Evolutionary conservation across 1,140 invertebrate species (phyloP), one percentile per base, ranked within the genome.

Genomic region (Danaus melanippus): DNA sequence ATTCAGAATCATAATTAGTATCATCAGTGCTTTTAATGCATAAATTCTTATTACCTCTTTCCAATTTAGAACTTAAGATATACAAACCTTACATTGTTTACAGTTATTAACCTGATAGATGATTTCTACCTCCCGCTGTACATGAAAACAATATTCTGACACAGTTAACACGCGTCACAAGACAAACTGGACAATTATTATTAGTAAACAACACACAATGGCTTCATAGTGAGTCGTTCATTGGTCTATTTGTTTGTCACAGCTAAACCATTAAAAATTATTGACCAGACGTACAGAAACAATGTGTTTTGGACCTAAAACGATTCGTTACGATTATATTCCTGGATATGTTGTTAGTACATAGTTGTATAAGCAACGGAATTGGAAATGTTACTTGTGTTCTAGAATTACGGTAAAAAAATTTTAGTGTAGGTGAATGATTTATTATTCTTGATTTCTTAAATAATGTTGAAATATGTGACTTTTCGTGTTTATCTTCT

Each of bases 211-310:
- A 61, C 53, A 60, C 57, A 78, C 69, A 79, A 67, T 56, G 46
- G 52, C 46, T 21, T 57, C n/a, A 77, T 72, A 76, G 75, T 65
- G 58, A 46, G 49, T 55, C 60, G 67, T 66, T 71, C 53, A 67
- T 74, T 58, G 42, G 39, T 43, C 46, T 56, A 57, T 69, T 80
- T 83, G 76, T 80, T 74, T 77, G 57, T 43, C 44, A 66, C 60
- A 59, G 64, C 21, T 69, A 74, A 75, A 80, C 72, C 79, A 79
- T 80, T 80, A 74, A 79, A 80, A 74, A 75, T 78, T 76, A 79
- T 79, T 73, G 68, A 57, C 53, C 52, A 47, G 54, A 47, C 50
- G 21, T 47, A 57, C 43, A 58, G 62, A 63, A 58, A 70, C 64
- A 61, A 50, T 17, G 21, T 57, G 67, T 71, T 70, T 64, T 57